Percentiles rank a stretch among this genome's conserved stretches.
phyloP scores from a whole-genome alignment of 2,888 invertebrate species.

The Marronus borbonicus region DNA sequence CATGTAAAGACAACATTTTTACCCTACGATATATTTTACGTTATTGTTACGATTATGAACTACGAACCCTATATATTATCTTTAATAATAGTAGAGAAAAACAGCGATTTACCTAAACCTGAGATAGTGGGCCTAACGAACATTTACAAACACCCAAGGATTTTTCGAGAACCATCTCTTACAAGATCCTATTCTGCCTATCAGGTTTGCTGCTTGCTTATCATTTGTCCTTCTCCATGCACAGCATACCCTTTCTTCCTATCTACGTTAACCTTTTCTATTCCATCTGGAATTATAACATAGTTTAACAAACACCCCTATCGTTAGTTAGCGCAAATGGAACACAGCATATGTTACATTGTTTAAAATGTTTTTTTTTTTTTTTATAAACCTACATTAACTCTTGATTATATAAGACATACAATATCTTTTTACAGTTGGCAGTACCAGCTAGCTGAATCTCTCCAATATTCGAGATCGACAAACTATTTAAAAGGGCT shows the following conservation, averaged over 20 bases:
- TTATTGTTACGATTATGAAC: too few species aligned
- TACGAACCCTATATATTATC: slow-evolving; percentile 5
- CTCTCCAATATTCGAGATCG: slow-evolving; percentile 67
- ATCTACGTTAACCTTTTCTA: background rate
- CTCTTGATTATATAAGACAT: slow-evolving; percentile 65
- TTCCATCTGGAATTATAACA: background rate
- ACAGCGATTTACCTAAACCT: slow-evolving; percentile 62
- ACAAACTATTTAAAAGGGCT: slow-evolving; percentile 60
- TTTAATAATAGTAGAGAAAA: slow-evolving; percentile 28
- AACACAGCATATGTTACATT: slow-evolving; percentile 65
- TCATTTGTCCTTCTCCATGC: too few species aligned
- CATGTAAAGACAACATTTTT: too few species aligned
- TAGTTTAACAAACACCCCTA: slow-evolving; percentile 48
- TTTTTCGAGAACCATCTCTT: slow-evolving; percentile 16
- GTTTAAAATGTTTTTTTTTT: slow-evolving; percentile 54
- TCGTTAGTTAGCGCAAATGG: slow-evolving; percentile 60
- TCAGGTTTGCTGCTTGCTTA: too few species aligned
- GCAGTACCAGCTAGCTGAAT: slow-evolving; percentile 71
- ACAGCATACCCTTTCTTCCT: too few species aligned
- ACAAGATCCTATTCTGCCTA: background rate
- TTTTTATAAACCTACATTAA: slow-evolving; percentile 65
- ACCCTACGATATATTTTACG: too few species aligned
- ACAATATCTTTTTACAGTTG: slow-evolving; percentile 71
- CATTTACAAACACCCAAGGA: slow-evolving; percentile 60
- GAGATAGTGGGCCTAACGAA: slow-evolving; percentile 69